Conservation (phyloP, 2,113 vertebrate genomes). For the Myxocyprinus asiaticus region DNA sequence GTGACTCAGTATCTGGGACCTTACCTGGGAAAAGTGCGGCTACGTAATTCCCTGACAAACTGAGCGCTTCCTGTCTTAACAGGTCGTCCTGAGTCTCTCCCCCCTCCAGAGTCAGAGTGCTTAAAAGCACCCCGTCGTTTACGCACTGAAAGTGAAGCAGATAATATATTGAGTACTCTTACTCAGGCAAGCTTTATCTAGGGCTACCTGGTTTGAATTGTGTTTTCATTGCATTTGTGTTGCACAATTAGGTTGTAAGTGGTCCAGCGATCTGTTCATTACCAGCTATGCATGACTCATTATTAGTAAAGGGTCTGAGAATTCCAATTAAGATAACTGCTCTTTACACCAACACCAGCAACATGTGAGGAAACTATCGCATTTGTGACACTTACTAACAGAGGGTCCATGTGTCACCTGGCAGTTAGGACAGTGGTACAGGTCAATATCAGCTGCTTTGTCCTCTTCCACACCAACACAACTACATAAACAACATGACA, state of each 20-base stretch:
- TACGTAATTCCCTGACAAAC: constrained; percentile 87
- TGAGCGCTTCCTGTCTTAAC: constrained; percentile 86
- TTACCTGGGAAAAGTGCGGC: constrained; percentile 88
- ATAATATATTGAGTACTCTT: neutral
- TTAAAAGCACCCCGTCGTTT: constrained; percentile 82
- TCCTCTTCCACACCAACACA: constrained; percentile 93
- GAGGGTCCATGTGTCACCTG: constrained; percentile 88
- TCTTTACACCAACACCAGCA: neutral
- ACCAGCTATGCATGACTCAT: too few species aligned
- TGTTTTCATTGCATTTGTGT: too few species aligned
- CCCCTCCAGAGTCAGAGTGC: constrained; percentile 65
- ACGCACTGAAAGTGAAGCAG: constrained; percentile 77
- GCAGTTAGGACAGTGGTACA: constrained; percentile 93
- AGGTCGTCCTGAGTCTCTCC: constrained; percentile 75
- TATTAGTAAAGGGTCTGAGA: too few species aligned
- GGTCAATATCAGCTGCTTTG: constrained; percentile 88
- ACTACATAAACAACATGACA: constrained; percentile 66
- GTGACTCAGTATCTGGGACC: constrained; percentile 55
- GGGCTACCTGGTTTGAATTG: too few species aligned
- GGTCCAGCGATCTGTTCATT: too few species aligned
- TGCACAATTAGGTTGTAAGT: too few species aligned
- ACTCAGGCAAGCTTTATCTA: too few species aligned
- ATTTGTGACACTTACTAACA: constrained; percentile 76
- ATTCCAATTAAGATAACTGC: too few species aligned
- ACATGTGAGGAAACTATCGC: neutral